A percentile compares a stretch with the other conserved stretches of the same genome.
Conservation (phyloP, 2,797 vertebrate species). For the Champsocephalus esox region DNA sequence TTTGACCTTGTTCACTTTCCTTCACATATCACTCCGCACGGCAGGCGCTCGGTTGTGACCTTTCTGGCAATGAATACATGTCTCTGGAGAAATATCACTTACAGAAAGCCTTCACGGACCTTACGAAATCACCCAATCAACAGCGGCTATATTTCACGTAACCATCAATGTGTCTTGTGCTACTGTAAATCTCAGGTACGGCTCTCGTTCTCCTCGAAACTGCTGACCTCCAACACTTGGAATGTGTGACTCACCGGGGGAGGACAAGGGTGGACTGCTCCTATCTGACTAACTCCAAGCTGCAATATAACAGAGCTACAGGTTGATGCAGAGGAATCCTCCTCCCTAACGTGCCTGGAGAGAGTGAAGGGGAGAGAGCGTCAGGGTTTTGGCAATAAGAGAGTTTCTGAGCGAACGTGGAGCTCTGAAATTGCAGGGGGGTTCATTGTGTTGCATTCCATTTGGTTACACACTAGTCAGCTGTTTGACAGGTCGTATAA, state of each 20-base stretch:
- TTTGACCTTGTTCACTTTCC: conserved; percentile 64
- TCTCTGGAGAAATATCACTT: conserved; percentile 62
- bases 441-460: conserved; percentile 40
- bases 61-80: conserved; percentile 44
- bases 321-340: conserved; percentile 45
- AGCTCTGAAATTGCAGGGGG: conserved; percentile 29
- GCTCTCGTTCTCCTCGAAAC: too few relatives aligned
- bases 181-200: neutral
- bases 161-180: conserved; percentile 51
- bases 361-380: conserved; percentile 20
- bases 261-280: conserved; percentile 37
- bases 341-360: conserved; percentile 34
- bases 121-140: conserved; percentile 53
- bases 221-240: conserved; percentile 62
- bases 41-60: conserved; percentile 48
- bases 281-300: conserved; percentile 48
- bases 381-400: conserved; percentile 52
- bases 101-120: conserved; percentile 27
- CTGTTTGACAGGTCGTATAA: conserved; percentile 21
- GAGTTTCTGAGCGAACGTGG: conserved; percentile 18
- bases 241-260: conserved; percentile 68
- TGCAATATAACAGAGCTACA: conserved; percentile 32
- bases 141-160: conserved; percentile 42
- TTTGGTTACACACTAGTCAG: conserved; percentile 3
- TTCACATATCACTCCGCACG: conserved; percentile 46